A percentile compares a stretch with the other conserved stretches of the same genome.
These are phyloP conservation scores for Cichlasoma orientale DNA, from an alignment of 2,797 vertebrate species.

Conservation along the genomic window DNA sequence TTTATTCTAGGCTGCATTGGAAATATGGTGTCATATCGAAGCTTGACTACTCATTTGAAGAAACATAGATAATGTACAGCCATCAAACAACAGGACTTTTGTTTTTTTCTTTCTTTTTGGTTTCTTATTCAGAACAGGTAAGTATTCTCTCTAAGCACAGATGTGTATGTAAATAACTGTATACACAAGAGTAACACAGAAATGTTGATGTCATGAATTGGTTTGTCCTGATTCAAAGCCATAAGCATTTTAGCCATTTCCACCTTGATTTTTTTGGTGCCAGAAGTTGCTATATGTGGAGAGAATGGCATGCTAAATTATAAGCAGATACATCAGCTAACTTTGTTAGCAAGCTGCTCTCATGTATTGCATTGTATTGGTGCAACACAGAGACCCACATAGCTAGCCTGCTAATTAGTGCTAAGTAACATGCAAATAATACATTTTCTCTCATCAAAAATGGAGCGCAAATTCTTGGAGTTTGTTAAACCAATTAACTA, in stretches of 20 bases:
- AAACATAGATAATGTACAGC: not conserved
- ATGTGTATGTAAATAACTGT: not conserved
- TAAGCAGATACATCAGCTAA: not conserved
- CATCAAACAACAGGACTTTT: not conserved
- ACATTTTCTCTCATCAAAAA: not conserved
- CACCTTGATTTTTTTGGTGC: too few species aligned
- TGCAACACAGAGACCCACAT: not conserved
- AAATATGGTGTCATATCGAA: not conserved
- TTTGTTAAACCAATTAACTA: not conserved
- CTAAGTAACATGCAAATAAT: not conserved
- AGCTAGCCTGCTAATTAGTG: not conserved
- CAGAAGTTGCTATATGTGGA: too few species aligned
- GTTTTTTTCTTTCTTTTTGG: not conserved
- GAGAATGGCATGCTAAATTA: too few species aligned
- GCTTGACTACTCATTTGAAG: not conserved
- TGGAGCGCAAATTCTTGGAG: not conserved
- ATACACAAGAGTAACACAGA: not conserved
- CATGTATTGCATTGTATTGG: not conserved
- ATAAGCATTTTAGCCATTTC: too few species aligned
- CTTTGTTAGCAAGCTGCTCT: not conserved
- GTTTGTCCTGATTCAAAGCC: too few species aligned
- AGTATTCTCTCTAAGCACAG: not conserved
- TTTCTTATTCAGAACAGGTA: not conserved
- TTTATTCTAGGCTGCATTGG: not conserved
- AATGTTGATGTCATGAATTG: not conserved